A percentile compares a stretch with the other conserved stretches of the same genome.
Conservation (phyloP, 35 echinoderm and acorn worm species). For the Antedon bifida region DNA sequence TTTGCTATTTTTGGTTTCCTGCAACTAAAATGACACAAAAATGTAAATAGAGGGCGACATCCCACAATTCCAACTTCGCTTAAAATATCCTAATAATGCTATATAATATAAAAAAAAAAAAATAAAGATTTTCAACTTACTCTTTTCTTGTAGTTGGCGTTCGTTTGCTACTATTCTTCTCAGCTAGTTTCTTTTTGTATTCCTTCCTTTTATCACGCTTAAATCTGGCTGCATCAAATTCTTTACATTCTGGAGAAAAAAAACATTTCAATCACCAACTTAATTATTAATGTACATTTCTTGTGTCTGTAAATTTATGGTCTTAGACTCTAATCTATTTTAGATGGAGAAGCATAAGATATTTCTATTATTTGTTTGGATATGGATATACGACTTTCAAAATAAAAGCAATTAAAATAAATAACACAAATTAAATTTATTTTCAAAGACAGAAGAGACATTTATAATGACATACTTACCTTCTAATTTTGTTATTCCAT, state of each 20-base stretch:
- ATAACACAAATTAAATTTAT: no score
- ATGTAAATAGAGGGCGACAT: not conserved
- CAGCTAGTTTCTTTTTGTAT: constrained; percentile 68
- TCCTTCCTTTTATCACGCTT: constrained; percentile 91
- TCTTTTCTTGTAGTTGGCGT: constrained; percentile 35
- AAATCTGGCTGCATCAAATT: constrained; percentile 61
- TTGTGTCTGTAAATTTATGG: no score
- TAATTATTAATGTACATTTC: not conserved
- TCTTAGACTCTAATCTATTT: no score
- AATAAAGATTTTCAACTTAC: constrained; percentile 35
- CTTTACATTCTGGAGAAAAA: constrained; percentile 37
- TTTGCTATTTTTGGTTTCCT: no score
- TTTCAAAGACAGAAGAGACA: not conserved
- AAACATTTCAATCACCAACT: not conserved
- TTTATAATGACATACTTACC: constrained; percentile 22
- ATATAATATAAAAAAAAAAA: no score
- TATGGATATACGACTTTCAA: no score
- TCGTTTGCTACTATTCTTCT: constrained; percentile 42
- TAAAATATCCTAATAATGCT: no score
- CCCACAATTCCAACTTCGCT: no score
- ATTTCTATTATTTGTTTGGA: no score
- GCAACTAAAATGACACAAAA: no score
- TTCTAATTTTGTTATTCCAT: constrained; percentile 86
- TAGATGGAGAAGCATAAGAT: no score
- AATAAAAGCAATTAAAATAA: no score